Base-by-base conservation (phyloP, 2,113 vertebrate genomes). In the Daubentonia madagascariensis region DNA sequence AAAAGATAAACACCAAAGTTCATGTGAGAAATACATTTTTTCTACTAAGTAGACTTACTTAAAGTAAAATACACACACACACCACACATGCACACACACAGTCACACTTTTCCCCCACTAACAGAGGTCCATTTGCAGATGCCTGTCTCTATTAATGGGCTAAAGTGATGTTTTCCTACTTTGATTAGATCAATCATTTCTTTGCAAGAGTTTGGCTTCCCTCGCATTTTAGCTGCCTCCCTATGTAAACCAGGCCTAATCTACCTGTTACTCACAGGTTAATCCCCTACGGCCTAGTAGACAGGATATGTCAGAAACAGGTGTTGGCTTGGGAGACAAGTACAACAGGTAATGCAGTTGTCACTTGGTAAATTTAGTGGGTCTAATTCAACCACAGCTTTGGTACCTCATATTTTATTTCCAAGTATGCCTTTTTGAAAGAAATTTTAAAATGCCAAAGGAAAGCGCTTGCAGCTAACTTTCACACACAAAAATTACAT, bases 1-100 rank as follows among this genome's bases (percentile, higher is more conserved):
- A 84, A 92, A 89, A 84, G 10, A 57, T 76, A 92, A 89, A 83
- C 32, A 92, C 3, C 32, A 95, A 93, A 92, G 20, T 86, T 61
- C 18, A 61, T 14, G 12, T 67, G 45, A 90, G 35, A 91, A 91
- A 23, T 59, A 73, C 11, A 10, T 61, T 65, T 85, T 93, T 88
- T 87, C n/a, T 92, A 40, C 9, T 72, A 89, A 54, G 25, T 37
- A 89, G 59, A 91, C 22, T 61, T 84, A 37, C 63, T 75, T 18
- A 48, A 93, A 83, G 37, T 52, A 68, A 84, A 23, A 52, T 43
- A 16, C 2, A 43, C 22, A 12, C 3, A 3, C 9, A 40, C 37
- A 52, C 12, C 7, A 12, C n/a, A 7, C 50, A 52, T 52, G 12
- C 12, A 16, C 3, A 48, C 37, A 18, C 3, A 5, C 14, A 40